These are phyloP conservation scores for Pedionomus torquatus DNA, from an alignment of 2,113 vertebrate genomes.

Conservation along the genomic window DNA sequence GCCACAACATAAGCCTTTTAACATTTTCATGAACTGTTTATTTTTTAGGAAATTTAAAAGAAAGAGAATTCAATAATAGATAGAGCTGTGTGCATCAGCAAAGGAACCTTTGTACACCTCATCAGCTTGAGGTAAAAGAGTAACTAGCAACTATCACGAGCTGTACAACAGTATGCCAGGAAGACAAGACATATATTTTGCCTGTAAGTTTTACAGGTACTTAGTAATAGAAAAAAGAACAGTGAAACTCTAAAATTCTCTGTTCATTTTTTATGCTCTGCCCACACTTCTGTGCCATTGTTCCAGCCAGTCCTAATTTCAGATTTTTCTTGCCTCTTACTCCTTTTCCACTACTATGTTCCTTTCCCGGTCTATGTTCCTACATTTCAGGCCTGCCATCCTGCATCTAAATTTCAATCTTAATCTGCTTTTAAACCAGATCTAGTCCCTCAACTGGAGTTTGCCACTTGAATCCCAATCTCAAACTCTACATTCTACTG, in stretches of 20 bases:
- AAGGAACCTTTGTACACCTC: not conserved
- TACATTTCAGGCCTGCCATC: not conserved
- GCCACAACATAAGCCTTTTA: not conserved
- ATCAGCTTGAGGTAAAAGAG: not conserved
- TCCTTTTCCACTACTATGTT: not conserved
- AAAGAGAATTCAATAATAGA: not conserved
- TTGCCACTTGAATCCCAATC: not conserved
- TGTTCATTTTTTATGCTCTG: not conserved
- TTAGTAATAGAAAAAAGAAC: not conserved
- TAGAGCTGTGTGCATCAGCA: not conserved
- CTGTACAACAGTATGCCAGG: not conserved
- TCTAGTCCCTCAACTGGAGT: not conserved
- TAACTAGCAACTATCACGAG: not conserved
- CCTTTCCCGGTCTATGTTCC: not conserved
- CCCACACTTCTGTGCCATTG: not conserved
- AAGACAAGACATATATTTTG: slow-evolving; percentile 13
- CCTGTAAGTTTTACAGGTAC: not conserved
- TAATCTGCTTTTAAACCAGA: not conserved
- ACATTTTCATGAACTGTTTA: not conserved
- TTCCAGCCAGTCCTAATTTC: not conserved
- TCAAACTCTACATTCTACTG: not conserved
- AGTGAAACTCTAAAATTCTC: not conserved
- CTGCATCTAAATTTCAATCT: not conserved
- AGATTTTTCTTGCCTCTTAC: not conserved
- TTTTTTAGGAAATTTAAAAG: not conserved